Evolutionary conservation across 2,797 vertebrate species (phyloP), one percentile per base, ranked within the genome.

Genomic region (Acipenser oxyrinchus): DNA sequence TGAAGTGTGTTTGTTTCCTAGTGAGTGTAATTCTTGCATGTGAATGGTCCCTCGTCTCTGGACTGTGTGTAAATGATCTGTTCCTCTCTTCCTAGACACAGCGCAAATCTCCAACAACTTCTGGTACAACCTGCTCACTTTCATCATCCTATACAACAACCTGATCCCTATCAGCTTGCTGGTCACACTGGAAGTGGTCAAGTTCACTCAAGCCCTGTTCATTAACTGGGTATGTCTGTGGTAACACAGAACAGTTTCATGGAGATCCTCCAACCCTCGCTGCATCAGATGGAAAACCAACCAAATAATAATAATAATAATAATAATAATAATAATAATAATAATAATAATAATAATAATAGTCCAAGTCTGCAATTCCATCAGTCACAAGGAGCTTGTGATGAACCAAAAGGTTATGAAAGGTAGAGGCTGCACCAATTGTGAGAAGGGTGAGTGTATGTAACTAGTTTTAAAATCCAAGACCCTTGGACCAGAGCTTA

Each of bases 71-170:
- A 23, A 12, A 23, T 67, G 48, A 37, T 65, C 12, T 71, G 68
- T 69, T 65, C 64, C 10, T 69, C 51, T 77, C 48, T 78, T 70
- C 83, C 10, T 75, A 52, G 79, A 57, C 60, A 37, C 80, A 99
- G 95, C 92, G 51, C 87, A 92, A 61, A 89, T 90, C 77, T 96
- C 95, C 8, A 88, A 91, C 68, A 99, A 98, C 81, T 99, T 99
- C 79, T 93, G 94, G 51, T 99, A 98, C 73, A 98, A 99, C 83
- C 84, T 99, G 64, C 80, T 99, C 86, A 99, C 97, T 0, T 99
- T 99, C 87, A 99, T 98, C 78, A 99, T 99, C 85, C 89, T 99
- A 68, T 99, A 99, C 87, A 99, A 99, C 85, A 99, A 99, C 82
- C 91, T 99, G 81, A 99, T 99, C 81, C 97, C 97, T 75, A 99